These are phyloP conservation scores for Leuciscus waleckii DNA, from an alignment of 2,797 vertebrate genomes.

Conservation along the genomic window DNA sequence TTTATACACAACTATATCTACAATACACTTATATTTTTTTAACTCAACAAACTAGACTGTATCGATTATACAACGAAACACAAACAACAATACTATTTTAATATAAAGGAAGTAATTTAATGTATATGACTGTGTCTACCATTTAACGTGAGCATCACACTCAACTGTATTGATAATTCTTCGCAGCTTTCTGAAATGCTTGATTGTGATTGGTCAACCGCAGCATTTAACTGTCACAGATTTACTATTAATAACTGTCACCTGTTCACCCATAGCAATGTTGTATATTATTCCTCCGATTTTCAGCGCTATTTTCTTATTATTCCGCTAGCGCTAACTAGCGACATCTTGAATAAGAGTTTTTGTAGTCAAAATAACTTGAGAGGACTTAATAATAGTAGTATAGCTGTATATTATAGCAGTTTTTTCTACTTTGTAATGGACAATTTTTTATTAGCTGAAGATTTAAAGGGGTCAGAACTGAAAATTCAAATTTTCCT, in stretches of 20 bases:
- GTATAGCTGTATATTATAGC: neutral
- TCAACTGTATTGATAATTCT: neutral
- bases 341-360: neutral
- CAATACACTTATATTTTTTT: neutral
- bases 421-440: too few species aligned
- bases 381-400: neutral
- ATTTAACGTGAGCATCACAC: neutral
- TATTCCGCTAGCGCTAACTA: too few species aligned
- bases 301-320: neutral
- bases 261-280: too few species aligned
- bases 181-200: neutral
- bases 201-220: neutral
- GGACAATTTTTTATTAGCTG: too few species aligned
- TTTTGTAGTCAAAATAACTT: neutral
- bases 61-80: neutral
- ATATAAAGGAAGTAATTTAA: too few species aligned
- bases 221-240: neutral
- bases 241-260: too few species aligned
- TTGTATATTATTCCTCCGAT: neutral
- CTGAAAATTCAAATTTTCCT: too few species aligned
- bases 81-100: neutral
- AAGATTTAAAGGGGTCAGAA: neutral
- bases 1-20: neutral
- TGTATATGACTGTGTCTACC: too few species aligned
- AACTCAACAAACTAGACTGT: neutral